Evolutionary conservation across 1,140 invertebrate species (phyloP).

Genomic region (Caenorhabditis inopinata): DNA sequence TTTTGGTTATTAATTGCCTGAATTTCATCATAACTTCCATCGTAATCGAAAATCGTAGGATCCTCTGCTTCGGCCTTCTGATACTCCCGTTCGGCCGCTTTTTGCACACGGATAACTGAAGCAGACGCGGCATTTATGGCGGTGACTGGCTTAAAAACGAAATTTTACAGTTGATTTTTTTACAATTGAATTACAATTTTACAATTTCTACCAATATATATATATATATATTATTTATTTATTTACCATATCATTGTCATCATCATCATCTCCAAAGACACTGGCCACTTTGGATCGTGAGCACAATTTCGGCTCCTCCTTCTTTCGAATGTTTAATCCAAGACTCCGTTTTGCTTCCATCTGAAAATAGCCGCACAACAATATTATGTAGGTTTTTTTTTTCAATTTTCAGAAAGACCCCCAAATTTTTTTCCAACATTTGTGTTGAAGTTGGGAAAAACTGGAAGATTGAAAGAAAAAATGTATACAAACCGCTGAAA

Average conservation of each 20-base stretch:
- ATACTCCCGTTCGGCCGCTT: slow-evolving; percentile 45
- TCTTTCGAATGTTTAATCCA: slow-evolving; percentile 42
- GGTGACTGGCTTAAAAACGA: slow-evolving; percentile 37
- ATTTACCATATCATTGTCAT: slow-evolving; percentile 39
- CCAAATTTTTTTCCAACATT: too few species aligned
- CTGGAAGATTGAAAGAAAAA: background rate
- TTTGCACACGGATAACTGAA: slow-evolving; percentile 41
- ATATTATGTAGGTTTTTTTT: too few species aligned
- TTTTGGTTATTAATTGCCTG: slow-evolving; percentile 46
- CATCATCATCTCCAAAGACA: slow-evolving; percentile 50
- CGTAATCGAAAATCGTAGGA: slow-evolving; percentile 53
- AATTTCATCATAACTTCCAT: slow-evolving; percentile 48
- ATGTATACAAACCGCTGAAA: background rate
- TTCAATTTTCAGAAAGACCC: background rate
- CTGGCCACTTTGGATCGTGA: background rate
- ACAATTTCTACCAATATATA: background rate
- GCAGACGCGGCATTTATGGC: slow-evolving; percentile 21
- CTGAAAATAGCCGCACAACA: too few species aligned
- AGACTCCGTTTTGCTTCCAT: slow-evolving; percentile 26
- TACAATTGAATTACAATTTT: background rate
- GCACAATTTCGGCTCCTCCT: slow-evolving; percentile 4
- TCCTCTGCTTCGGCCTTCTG: slow-evolving; percentile 47
- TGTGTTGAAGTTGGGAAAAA: too few species aligned
- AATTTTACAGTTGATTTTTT: background rate
- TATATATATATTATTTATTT: background rate